Percentiles rank a stretch among this genome's conserved stretches.
Evolutionary conservation across 2,113 vertebrate genomes (phyloP).

Genomic region (Bufo gargarizans): DNA sequence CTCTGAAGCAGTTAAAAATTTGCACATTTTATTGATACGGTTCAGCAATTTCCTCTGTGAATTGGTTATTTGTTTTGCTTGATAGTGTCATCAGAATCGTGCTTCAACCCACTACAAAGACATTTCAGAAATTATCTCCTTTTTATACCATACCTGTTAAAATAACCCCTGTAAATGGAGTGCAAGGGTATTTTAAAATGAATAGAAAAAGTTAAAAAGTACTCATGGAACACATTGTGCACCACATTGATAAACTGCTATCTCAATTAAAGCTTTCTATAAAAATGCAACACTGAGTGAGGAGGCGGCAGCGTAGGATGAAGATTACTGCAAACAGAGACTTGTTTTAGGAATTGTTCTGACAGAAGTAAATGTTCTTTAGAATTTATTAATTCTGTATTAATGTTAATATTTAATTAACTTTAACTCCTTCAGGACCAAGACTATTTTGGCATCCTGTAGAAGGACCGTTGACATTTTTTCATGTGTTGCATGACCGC

Average conservation of each 20-base stretch:
- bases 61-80: constrained; percentile 28
- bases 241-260: constrained; percentile 15
- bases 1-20: constrained; percentile 8
- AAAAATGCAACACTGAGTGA: neutral
- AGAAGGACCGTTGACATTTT: no score
- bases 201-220: constrained; percentile 25
- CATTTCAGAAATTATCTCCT: constrained; percentile 6
- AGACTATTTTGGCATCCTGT: no score
- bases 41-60: constrained; percentile 7
- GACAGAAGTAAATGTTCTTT: neutral
- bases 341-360: neutral
- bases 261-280: constrained; percentile 12
- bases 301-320: neutral
- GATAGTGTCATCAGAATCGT: constrained; percentile 23
- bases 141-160: neutral
- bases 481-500: no score
- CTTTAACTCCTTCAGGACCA: neutral
- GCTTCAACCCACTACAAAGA: constrained; percentile 31
- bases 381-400: neutral
- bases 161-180: constrained; percentile 13
- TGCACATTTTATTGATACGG: constrained; percentile 32
- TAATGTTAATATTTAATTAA: neutral
- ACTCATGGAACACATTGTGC: constrained; percentile 21
- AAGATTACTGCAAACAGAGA: neutral
- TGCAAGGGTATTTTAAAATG: constrained; percentile 12